These are phyloP conservation scores for Passerina amoena DNA, from an alignment of 2,113 vertebrate genomes.

Conservation along the genomic window DNA sequence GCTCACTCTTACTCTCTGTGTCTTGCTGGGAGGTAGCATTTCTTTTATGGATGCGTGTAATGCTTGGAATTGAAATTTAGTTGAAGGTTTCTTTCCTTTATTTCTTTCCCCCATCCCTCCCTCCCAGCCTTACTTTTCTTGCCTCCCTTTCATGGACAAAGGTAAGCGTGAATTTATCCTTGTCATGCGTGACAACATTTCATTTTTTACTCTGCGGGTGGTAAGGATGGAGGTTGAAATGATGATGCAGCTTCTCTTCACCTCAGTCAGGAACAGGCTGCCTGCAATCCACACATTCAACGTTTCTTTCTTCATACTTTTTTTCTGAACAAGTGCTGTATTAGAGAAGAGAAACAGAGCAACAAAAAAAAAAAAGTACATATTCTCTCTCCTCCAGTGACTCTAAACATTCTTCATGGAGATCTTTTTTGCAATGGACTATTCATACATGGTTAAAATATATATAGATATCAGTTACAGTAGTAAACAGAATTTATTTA, in stretches of 20 bases:
- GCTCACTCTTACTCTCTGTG: neutral
- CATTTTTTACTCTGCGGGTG: conserved; percentile 27
- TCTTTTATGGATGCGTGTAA: conserved; percentile 18
- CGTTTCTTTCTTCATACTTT: conserved; percentile 12
- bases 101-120: neutral
- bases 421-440: neutral
- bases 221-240: conserved; percentile 13
- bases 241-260: neutral
- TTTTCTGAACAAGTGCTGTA: neutral
- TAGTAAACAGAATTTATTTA: neutral
- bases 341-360: neutral
- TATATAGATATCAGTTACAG: neutral
- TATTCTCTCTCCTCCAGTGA: neutral
- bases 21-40: conserved; percentile 23
- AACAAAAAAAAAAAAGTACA: neutral
- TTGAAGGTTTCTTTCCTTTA: neutral
- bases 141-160: conserved; percentile 37
- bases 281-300: conserved; percentile 20
- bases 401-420: neutral
- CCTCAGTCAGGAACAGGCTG: conserved; percentile 10
- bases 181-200: conserved; percentile 26
- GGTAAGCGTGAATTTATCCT: conserved; percentile 10
- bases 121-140: conserved; percentile 10
- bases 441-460: neutral
- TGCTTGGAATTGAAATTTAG: conserved; percentile 44